Evolutionary conservation across 2,797 vertebrate species (phyloP), one percentile per base, ranked within the genome.

Genomic region (Etheostoma nigrum): DNA sequence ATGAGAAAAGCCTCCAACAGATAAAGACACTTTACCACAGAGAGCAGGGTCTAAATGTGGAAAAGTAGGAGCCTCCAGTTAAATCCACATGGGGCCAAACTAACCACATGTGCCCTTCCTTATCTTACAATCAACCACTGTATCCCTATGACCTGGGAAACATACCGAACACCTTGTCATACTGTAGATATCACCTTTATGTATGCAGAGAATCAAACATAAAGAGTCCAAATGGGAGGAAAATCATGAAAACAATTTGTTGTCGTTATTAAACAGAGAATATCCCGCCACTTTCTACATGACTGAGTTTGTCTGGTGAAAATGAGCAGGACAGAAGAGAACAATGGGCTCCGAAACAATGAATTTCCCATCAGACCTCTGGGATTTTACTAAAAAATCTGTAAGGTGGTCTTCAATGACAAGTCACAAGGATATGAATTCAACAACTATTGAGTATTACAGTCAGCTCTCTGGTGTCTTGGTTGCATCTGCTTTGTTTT

Each of bases 271-370:
- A 62, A 21, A 61, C 23, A 45, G 36, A 78, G n/a, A 73, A 63
- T 9, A 59, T 79, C 86, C 82, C 90, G 90, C 91, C 91, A 88
- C 81, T 91, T 94, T 94, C 89, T 84, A 84, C 89, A 82, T 91
- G 88, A 91, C 7, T 84, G 85, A 67, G 16, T 84, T 33, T 71
- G 71, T 80, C 44, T 62, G 57, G 14, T 57, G 48, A 48, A 73
- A 75, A 61, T 77, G 74, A 82, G n/a, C 6, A 53, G 73, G 88
- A 88, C 85, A 74, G 45, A 67, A 40, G 58, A 66, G 87, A 85
- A 91, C 89, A 91, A 90, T 81, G 12, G 89, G 54, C 4, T 44
- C 25, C 40, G 60, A 14, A n/a, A 70, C 82, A 82, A 76, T 62
- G 78, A 42, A 15, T 40, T 51, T 1, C 53, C 75, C 13, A 68